Evolutionary conservation across 2,797 vertebrate species (phyloP).

Genomic region (Pampus argenteus): DNA sequence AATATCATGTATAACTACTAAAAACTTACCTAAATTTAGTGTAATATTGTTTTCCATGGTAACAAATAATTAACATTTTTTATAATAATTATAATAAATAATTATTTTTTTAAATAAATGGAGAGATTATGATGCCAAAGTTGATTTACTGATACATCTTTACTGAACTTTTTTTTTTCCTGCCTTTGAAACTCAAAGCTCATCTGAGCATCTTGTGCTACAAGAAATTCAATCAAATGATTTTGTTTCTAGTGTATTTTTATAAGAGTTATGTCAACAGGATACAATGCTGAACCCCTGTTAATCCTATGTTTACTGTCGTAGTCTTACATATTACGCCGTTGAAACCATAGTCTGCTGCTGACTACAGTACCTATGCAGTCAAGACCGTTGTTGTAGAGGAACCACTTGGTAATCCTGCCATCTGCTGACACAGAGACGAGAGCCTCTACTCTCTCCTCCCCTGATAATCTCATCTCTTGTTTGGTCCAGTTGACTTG

Average conservation of each 20-base stretch:
- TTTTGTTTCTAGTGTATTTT: too few species aligned
- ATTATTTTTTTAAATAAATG: not conserved
- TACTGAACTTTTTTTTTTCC: not conserved
- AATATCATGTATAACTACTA: not conserved
- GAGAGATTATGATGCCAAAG: not conserved
- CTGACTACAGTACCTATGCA: slow-evolving; percentile 81
- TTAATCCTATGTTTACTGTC: not conserved
- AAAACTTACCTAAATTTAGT: not conserved
- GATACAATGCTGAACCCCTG: not conserved
- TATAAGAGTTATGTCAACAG: not conserved
- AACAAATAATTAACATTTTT: not conserved
- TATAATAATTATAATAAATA: too few species aligned
- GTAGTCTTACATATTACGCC: not conserved
- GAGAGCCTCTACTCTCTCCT: slow-evolving; percentile 83
- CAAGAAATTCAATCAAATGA: not conserved
- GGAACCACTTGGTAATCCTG: slow-evolving; percentile 87
- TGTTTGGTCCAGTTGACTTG: slow-evolving; percentile 89
- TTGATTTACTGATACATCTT: not conserved
- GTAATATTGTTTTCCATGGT: not conserved
- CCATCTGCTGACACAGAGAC: slow-evolving; percentile 90
- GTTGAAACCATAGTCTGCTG: not conserved
- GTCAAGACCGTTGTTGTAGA: slow-evolving; percentile 82
- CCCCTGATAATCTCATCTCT: slow-evolving; percentile 70
- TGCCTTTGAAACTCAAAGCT: not conserved
- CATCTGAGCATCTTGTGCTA: not conserved